A percentile compares a stretch with the other conserved stretches of the same genome.
Conservation (phyloP, 2,113 vertebrate genomes). For the Anarhynchus alexandrinus region DNA sequence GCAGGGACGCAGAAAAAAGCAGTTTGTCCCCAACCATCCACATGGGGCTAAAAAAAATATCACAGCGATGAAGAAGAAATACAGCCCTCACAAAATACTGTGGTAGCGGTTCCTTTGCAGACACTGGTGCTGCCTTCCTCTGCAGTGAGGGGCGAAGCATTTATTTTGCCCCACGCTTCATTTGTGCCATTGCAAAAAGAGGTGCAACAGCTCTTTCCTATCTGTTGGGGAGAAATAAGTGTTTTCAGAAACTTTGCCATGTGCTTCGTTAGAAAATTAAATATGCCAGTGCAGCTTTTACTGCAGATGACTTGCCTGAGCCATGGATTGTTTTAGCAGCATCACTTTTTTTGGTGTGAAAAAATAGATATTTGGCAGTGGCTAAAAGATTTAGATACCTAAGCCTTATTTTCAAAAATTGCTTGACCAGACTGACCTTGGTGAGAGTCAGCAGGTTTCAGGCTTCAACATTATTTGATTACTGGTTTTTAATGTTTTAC, state of each 20-base stretch:
- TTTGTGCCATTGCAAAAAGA: neutral
- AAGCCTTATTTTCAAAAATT: neutral
- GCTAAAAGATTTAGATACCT: neutral
- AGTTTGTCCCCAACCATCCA: neutral
- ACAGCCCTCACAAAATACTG: neutral
- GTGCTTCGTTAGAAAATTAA: neutral
- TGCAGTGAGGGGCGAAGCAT: neutral
- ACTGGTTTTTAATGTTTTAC: neutral
- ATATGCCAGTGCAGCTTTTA: neutral
- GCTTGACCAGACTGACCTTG: neutral
- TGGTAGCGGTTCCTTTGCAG: neutral
- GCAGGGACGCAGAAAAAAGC: fast-evolving
- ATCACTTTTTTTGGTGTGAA: fast-evolving
- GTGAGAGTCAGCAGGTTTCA: neutral
- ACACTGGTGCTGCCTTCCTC: neutral
- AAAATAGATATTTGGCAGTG: neutral
- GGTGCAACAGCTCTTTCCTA: neutral
- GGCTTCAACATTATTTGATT: neutral
- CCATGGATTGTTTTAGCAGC: neutral
- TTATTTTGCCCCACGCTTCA: fast-evolving
- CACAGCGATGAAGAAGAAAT: neutral
- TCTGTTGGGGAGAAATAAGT: neutral
- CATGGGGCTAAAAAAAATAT: neutral
- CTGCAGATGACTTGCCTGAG: neutral
- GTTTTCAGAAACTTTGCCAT: neutral